Conservation (phyloP, 1,140 invertebrate genomes). For the Drosophila trapezifrons region DNA sequence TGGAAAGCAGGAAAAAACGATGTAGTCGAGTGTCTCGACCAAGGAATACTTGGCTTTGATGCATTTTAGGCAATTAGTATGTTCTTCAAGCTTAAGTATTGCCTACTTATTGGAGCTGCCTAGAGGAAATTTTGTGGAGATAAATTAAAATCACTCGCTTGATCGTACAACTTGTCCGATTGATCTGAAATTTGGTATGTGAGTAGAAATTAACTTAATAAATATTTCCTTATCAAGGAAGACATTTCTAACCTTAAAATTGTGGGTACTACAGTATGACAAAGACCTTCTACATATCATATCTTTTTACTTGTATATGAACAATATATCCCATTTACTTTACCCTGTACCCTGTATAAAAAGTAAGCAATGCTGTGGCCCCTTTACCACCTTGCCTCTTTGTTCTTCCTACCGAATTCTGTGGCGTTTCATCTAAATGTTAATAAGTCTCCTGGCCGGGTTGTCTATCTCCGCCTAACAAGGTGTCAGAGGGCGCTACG, state of each 20-base stretch:
- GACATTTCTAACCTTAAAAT: not conserved
- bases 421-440: slow-evolving; percentile 79
- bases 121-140: not conserved
- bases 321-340: not conserved
- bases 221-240: not conserved
- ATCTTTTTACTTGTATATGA: rapidly evolving
- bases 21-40: not conserved
- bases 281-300: too few species aligned
- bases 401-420: slow-evolving; percentile 24
- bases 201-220: not conserved
- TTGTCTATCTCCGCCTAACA: slow-evolving; percentile 53
- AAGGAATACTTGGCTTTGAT: not conserved
- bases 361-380: slow-evolving; percentile 27
- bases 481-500: slow-evolving; percentile 69
- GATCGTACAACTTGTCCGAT: not conserved
- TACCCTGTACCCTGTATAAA: slow-evolving; percentile 1
- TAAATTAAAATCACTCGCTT: not conserved
- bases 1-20: slow-evolving; percentile 26
- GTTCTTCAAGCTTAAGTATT: too few species aligned
- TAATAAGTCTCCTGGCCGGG: slow-evolving; percentile 67
- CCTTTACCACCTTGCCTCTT: slow-evolving; percentile 6
- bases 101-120: too few species aligned
- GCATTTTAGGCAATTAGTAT: not conserved
- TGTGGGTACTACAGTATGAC: not conserved
- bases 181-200: not conserved